Evolutionary conservation across 2,888 invertebrate species (phyloP).

Genomic region (Troides oblongomaculatus): DNA sequence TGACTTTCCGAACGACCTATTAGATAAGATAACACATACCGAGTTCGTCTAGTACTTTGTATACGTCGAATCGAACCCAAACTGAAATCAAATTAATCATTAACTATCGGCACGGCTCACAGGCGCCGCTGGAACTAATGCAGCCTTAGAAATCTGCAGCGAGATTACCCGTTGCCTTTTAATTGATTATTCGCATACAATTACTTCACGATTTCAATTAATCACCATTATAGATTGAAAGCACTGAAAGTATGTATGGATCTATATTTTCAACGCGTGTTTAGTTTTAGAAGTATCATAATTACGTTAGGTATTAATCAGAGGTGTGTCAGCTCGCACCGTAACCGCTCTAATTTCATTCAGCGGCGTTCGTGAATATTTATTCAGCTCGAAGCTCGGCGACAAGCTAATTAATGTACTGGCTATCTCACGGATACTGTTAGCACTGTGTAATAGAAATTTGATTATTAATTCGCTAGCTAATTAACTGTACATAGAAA

Average conservation of each 20-base stretch:
- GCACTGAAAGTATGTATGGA: no score
- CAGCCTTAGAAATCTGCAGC: background rate
- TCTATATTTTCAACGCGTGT: no score
- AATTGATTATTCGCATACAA: conserved; percentile 13
- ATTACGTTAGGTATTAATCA: background rate
- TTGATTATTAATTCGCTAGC: conserved; percentile 12
- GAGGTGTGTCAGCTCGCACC: background rate
- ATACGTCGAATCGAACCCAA: background rate
- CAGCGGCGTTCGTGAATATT: conserved; percentile 16
- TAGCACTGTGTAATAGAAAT: conserved; percentile 23
- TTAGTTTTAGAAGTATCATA: background rate
- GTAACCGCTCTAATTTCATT: conserved; percentile 11
- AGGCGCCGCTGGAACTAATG: background rate
- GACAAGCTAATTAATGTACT: conserved; percentile 30
- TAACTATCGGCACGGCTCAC: conserved; percentile 1
- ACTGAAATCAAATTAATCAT: background rate
- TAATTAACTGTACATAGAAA: background rate
- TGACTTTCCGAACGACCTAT: no score
- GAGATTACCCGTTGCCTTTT: background rate
- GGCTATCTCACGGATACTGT: conserved; percentile 23
- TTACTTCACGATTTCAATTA: background rate
- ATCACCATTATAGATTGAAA: no score
- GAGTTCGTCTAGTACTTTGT: background rate
- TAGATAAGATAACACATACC: background rate
- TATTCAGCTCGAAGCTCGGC: conserved; percentile 18